Conservation (phyloP, 1,140 invertebrate genomes). For the Geopemphigus sp. region DNA sequence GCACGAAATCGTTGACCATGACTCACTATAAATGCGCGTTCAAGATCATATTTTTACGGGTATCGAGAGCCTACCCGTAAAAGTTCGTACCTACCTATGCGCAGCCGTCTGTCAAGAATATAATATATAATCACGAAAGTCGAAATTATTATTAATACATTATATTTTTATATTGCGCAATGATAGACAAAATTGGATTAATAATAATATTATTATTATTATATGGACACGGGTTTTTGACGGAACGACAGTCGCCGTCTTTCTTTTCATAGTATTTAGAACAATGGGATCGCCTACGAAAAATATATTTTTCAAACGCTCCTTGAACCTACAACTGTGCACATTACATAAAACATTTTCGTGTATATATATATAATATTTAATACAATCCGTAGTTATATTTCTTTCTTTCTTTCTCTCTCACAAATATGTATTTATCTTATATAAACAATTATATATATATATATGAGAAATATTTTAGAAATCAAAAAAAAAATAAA, state of each 20-base stretch:
- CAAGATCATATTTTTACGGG: constrained; percentile 13
- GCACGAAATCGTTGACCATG: constrained; percentile 9
- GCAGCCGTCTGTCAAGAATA: constrained; percentile 18
- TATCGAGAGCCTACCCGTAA: background rate
- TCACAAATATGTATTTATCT: too few species aligned
- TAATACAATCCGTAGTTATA: too few species aligned
- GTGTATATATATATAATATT: too few species aligned
- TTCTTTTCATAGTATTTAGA: background rate
- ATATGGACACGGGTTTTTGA: background rate
- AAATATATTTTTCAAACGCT: background rate
- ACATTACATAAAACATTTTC: background rate
- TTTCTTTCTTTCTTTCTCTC: too few species aligned
- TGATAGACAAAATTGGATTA: background rate
- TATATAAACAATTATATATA: background rate
- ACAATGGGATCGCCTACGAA: constrained; percentile 20
- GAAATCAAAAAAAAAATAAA: background rate
- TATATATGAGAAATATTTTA: background rate
- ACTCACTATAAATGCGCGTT: constrained; percentile 29
- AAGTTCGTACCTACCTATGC: background rate
- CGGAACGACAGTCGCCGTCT: constrained; percentile 1
- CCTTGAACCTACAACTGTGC: constrained; percentile 4
- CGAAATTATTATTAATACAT: constrained; percentile 20
- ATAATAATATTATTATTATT: background rate
- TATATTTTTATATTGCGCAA: background rate
- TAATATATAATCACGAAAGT: constrained; percentile 12